Evolutionary conservation across 2,797 vertebrate genomes (phyloP), one percentile per base, ranked within the genome.

Genomic region (Phaenicophaeus curvirostris): DNA sequence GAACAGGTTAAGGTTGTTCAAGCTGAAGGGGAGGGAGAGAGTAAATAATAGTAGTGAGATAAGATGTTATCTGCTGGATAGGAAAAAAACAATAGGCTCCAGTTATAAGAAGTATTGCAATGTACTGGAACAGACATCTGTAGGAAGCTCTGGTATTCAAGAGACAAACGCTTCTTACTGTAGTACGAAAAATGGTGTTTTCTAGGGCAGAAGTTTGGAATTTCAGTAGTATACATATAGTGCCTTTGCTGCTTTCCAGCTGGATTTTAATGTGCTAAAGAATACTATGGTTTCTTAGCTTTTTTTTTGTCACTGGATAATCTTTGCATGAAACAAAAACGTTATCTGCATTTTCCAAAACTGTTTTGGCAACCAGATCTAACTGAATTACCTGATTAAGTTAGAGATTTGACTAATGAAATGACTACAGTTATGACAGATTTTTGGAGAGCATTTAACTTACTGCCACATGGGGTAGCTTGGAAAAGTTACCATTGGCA

Each of bases 81-180:
- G 59, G 59, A n/a, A 55, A 65, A 84, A 69, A 59, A 3, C 11
- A 39, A 15, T 31, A 73, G 13, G 23, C 27, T 89, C 8, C 30
- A 48, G 7, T 61, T 39, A 53, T 12, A 61, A 21, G 13, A 71
- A 80, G 7, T 59, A 74, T 41, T 53, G 28, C 1, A 7, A 82
- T 79, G n/a, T 73, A 35, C 19, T 76, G 24, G 54, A 90, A 55
- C 15, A 66, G 25, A 33, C 11, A 5, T 8, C 37, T 63, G 18
- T n/a, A 59, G 44, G 33, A 73, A 57, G 27, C 25, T 53, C 42
- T 85, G 37, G 28, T 83, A 92, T 94, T 80, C 31, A 39, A 44
- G 7, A 42, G 23, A 8, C 0, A 0, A 74, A 37, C 72, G 4
- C 28, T 6, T 30, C 25, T 61, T 59, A 50, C 13, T 27, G 16